phyloP scores from a whole-genome alignment of 2,797 vertebrate genomes.

The Apogon talboti region DNA sequence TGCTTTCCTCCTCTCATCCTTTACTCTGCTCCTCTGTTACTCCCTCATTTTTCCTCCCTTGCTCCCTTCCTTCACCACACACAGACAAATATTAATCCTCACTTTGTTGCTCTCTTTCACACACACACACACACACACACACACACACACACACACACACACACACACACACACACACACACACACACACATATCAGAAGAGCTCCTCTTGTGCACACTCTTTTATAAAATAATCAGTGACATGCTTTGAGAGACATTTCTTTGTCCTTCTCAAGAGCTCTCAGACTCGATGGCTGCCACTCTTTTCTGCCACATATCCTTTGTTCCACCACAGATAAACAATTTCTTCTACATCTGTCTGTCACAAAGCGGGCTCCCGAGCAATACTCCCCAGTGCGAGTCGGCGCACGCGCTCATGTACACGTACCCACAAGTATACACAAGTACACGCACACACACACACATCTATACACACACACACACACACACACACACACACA shows the following conservation, averaged over 20 bases:
- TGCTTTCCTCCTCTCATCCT: neutral
- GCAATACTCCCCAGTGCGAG: slow-evolving; percentile 42
- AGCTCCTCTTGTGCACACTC: neutral
- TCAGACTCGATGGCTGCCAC: slow-evolving; percentile 49
- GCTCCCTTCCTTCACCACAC: neutral
- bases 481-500: slow-evolving; percentile 41
- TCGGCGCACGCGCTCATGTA: slow-evolving; percentile 9
- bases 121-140: too few relatives aligned
- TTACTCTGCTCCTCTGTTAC: slow-evolving; percentile 4
- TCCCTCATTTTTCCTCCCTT: neutral
- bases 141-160: too few relatives aligned
- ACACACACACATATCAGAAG: neutral
- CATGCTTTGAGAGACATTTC: slow-evolving; percentile 20
- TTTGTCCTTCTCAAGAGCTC: slow-evolving; percentile 31
- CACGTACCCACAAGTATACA: neutral
- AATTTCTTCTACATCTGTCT: slow-evolving; percentile 77
- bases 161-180: too few relatives aligned
- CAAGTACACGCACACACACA: slow-evolving; percentile 22
- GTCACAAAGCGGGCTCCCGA: slow-evolving; percentile 74
- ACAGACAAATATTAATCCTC: slow-evolving; percentile 9
- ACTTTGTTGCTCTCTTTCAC: neutral
- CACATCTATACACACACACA: slow-evolving; percentile 10
- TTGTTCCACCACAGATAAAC: slow-evolving; percentile 79
- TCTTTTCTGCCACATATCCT: slow-evolving; percentile 58
- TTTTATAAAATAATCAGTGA: neutral